Conservation (phyloP, 2,113 vertebrate species). For the Tetrao urogallus region DNA sequence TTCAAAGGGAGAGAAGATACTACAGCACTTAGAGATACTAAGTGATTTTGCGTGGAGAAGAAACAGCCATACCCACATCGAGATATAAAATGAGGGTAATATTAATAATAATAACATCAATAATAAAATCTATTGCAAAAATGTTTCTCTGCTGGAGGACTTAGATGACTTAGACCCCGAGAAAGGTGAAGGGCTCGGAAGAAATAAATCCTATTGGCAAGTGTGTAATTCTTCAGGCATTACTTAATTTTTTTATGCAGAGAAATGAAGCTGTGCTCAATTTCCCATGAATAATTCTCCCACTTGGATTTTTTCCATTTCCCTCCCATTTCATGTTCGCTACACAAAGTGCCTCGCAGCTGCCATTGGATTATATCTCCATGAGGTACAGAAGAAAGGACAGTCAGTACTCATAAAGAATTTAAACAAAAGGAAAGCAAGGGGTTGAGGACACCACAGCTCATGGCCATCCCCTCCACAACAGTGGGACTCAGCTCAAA, state of each 20-base stretch:
- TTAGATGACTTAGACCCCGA: neutral
- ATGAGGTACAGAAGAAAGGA: conserved; percentile 37
- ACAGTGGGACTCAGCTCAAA: neutral
- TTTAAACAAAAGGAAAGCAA: conserved; percentile 49
- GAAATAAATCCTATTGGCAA: conserved; percentile 39
- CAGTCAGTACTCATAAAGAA: neutral
- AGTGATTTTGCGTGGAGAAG: neutral
- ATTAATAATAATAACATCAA: conserved; percentile 16
- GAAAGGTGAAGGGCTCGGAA: conserved; percentile 27
- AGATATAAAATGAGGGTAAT: neutral
- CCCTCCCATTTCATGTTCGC: conserved; percentile 42
- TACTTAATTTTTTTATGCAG: conserved; percentile 44
- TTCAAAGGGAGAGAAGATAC: conserved; percentile 18
- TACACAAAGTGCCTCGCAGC: conserved; percentile 11
- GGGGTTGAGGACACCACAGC: neutral
- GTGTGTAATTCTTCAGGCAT: conserved; percentile 12
- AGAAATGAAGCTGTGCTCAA: conserved; percentile 60
- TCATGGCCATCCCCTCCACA: neutral
- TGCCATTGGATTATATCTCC: conserved; percentile 22
- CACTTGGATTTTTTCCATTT: conserved; percentile 42
- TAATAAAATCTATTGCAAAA: neutral
- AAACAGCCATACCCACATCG: neutral
- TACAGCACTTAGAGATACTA: neutral
- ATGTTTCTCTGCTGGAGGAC: neutral
- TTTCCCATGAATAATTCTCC: conserved; percentile 64